Base-by-base conservation (phyloP, 2,888 invertebrate genomes). In the Drosophila algonquin region DNA sequence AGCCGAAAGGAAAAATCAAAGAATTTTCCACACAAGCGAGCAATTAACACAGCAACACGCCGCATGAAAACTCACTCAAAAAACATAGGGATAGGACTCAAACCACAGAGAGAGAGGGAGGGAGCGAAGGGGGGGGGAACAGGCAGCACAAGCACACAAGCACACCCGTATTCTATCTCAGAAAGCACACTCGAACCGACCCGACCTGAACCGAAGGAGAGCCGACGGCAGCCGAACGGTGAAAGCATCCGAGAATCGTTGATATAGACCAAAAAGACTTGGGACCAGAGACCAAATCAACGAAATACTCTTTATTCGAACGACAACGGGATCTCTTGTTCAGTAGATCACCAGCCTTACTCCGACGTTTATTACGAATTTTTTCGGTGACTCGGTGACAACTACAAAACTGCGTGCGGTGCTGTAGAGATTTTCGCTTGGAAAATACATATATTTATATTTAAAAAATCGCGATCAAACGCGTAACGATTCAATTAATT, bases 331-430 rank as follows among this genome's bases (percentile, higher is more conserved):
- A 92, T 92, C 92, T 92, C 91, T 92, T 92, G 92, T 92, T 92
- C 92, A 92, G 92, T 92, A 92, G 92, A 92, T 92, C 92, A 92
- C 92, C 92, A 92, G 92, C 92, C 92, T 92, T 91, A 90, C 92
- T 92, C 92, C 92, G 92, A 92, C 92, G 92, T 92, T 92, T 92
- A 92, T 91, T 91, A 91, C 91, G 92, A 92, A 91, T 91, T 79
- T 74, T 87, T 90, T 91, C 92, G 92, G 91, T 91, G 91, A 91
- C 90, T 91, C 92, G 92, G 92, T 92, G 92, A 92, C 92, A 92
- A 91, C 92, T 92, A 91, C 91, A 90, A 78, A 85, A 86, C 88
- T 91, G 90, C 87, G 84, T 81, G 85, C 87, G 82, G 85, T 83
- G 81, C 79, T 87, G 89, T 87, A 80, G 80, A 85, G 83, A 87